Base-by-base conservation (phyloP, 30 jellyfish, hydroid and myxozoan species). In the Turritopsis dohrnii region DNA sequence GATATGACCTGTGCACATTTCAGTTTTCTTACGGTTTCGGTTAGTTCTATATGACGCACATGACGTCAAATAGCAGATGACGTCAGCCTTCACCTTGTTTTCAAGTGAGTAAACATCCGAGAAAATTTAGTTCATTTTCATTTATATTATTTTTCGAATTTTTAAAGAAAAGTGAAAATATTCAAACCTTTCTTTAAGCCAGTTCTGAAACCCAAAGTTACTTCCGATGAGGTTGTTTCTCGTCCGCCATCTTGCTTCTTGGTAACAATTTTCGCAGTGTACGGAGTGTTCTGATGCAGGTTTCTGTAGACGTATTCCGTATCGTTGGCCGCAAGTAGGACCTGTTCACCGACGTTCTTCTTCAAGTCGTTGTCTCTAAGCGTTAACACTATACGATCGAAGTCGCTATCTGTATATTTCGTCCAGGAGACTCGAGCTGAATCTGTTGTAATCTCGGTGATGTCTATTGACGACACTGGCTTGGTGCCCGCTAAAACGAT, bases 401-500 rank as follows among this genome's bases (percentile, higher is more conserved):
- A 27, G 19, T 69, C 30, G 9, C 30, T 23, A 19, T 29, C 60
- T 26, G 83, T n/a, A 23, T 74, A 23, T 9, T 20, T 23, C n/a
- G 83, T 74, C 83, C 83, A 74, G 65, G 83, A 24, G 41, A 74
- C 83, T 74, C 60, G 18, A 0, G 65, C 83, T 26, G 83, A 74
- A 29, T 26, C 21, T 9, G 54, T 29, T 9, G 83, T 23, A 71
- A 74, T 74, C 23, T 74, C 83, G 9, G 83, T 74, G 52, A 74
- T 26, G 27, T 20, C 65, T 26, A 74, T 22, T n/a, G 83, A 74
- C 23, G 83, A 26, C 16, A 74, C 83, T 0, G 83, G 83, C 23
- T 74, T 74, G 18, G 83, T 28, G 7, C 83, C 83, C 16, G 65
- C 83, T 74, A 29, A 21, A 29, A 23, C 19, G 0, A 69, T 69